These are phyloP conservation scores for Ametastegia equiseti DNA, from an alignment of 2,888 invertebrate species.

Conservation along the genomic window DNA sequence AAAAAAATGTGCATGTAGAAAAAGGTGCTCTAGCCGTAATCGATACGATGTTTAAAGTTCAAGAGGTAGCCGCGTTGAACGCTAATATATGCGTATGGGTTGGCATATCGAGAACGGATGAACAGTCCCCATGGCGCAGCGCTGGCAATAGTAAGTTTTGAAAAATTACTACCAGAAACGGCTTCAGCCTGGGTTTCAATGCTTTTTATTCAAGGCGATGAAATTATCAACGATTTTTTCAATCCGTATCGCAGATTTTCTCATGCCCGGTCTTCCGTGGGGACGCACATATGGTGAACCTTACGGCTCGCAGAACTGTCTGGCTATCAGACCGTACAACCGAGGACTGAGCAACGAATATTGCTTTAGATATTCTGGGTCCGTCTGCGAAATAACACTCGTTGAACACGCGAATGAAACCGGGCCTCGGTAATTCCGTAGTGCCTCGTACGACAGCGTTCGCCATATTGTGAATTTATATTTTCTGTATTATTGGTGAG, in stretches of 20 bases:
- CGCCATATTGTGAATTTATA: too few species aligned
- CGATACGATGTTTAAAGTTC: background rate
- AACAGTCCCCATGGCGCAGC: background rate
- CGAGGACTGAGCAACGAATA: slow-evolving; percentile 1
- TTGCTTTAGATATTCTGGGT: background rate
- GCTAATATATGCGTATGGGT: slow-evolving; percentile 5
- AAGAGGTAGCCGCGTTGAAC: background rate
- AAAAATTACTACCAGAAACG: background rate
- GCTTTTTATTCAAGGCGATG: background rate
- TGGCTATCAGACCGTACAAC: slow-evolving; percentile 13
- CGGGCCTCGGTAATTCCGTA: background rate
- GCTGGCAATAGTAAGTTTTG: background rate
- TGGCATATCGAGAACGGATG: background rate
- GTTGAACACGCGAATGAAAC: background rate
- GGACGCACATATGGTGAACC: slow-evolving; percentile 17
- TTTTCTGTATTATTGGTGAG: too few species aligned
- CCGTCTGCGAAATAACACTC: background rate
- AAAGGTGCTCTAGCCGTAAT: slow-evolving; percentile 21
- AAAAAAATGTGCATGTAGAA: background rate
- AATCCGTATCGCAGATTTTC: background rate
- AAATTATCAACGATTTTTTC: background rate
- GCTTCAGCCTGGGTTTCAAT: background rate
- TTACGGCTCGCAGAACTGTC: background rate
- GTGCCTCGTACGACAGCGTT: background rate
- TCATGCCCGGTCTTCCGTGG: background rate